phyloP scores from a whole-genome alignment of 2,113 vertebrate species.

The Phrynocephalus versicolor region DNA sequence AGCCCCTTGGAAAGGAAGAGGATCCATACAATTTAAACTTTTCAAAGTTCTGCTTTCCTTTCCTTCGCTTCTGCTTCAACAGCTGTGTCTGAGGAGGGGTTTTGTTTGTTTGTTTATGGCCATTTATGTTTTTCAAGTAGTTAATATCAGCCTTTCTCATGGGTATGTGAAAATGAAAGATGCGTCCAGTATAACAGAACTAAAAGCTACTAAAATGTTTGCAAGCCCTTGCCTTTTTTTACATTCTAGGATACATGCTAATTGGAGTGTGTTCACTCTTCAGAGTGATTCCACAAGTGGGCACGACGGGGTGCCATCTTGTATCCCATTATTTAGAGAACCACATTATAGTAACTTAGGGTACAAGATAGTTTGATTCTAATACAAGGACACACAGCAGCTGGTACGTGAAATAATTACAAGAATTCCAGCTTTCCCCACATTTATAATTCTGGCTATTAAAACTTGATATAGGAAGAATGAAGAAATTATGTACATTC shows the following conservation, averaged over 20 bases:
- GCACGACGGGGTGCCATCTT: not conserved
- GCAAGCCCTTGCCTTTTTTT: not conserved
- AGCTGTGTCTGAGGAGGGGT: not conserved
- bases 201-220: not conserved
- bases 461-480: conserved; percentile 32
- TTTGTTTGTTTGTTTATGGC: not conserved
- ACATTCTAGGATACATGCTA: not conserved
- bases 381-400: conserved; percentile 38
- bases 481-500: conserved; percentile 17
- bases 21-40: not conserved
- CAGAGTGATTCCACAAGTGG: conserved; percentile 18
- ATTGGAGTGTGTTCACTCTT: not conserved
- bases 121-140: not conserved
- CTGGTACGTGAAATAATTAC: conserved; percentile 44
- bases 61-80: not conserved
- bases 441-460: conserved; percentile 24
- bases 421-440: conserved; percentile 1
- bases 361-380: conserved; percentile 11
- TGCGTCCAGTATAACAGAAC: not conserved
- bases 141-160: not conserved
- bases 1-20: not conserved
- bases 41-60: not conserved
- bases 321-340: conserved; percentile 43
- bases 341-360: conserved; percentile 43
- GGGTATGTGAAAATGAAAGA: not conserved